These are phyloP conservation scores for Leucophenga maculata DNA, from an alignment of 2,888 invertebrate species.

Conservation along the genomic window DNA sequence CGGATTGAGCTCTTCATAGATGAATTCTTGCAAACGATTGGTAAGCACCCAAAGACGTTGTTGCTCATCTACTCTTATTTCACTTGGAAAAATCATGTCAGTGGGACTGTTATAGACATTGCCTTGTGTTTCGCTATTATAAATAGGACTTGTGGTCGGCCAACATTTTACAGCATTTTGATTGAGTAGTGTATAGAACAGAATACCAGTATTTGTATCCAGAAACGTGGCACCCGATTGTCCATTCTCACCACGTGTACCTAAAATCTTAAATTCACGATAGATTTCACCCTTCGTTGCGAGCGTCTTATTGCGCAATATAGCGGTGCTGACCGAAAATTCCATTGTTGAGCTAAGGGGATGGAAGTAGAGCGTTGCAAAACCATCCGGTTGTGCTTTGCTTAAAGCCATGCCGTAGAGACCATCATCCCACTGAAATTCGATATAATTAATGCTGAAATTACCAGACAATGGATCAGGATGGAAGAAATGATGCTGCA, in stretches of 20 bases:
- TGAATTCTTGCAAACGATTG: constrained; percentile 81
- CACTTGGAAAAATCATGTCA: constrained; percentile 84
- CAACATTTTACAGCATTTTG: constrained; percentile 85
- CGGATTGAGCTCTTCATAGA: constrained; percentile 78
- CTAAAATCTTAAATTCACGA: constrained; percentile 79
- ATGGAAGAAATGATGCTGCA: constrained; percentile 81
- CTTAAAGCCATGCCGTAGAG: constrained; percentile 83
- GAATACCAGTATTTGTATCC: constrained; percentile 80
- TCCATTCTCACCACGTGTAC: constrained; percentile 80
- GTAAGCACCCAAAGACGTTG: constrained; percentile 83
- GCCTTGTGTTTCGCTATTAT: constrained; percentile 81
- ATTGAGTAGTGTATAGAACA: constrained; percentile 84
- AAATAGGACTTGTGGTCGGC: constrained; percentile 80
- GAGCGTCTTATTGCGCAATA: constrained; percentile 77
- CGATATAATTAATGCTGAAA: constrained; percentile 80
- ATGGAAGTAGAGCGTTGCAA: constrained; percentile 84
- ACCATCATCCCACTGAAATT: constrained; percentile 85
- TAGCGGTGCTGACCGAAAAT: constrained; percentile 81
- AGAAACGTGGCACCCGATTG: constrained; percentile 83
- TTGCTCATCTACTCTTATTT: constrained; percentile 82
- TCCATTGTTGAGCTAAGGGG: constrained; percentile 84
- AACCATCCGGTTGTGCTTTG: constrained; percentile 78
- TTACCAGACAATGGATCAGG: constrained; percentile 82
- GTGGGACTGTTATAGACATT: constrained; percentile 80
- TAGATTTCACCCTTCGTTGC: constrained; percentile 74